Conservation (phyloP, 2,797 vertebrate species). For the Zenarchopterus dispar region DNA sequence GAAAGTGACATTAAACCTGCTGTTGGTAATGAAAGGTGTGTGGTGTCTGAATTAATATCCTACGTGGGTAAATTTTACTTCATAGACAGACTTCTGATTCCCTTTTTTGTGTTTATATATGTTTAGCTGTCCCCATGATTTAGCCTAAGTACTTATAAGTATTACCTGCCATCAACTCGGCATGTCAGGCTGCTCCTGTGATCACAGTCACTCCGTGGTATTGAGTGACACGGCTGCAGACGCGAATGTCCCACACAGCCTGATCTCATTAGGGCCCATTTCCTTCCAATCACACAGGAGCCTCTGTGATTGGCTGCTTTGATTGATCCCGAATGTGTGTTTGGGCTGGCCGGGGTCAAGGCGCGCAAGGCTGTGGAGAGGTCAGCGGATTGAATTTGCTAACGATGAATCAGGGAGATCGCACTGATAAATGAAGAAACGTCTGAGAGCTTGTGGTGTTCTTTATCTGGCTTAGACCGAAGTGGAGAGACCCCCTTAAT, state of each 20-base stretch:
- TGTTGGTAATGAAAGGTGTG: no score
- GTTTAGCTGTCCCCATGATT: conserved; percentile 31
- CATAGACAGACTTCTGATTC: conserved; percentile 50
- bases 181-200: conserved; percentile 40
- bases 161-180: conserved; percentile 61
- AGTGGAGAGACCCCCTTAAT: neutral
- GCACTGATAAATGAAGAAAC: conserved; percentile 25
- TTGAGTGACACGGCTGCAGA: conserved; percentile 68
- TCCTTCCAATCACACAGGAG: conserved; percentile 72
- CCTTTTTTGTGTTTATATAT: conserved; percentile 43
- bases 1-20: neutral
- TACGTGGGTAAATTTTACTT: conserved; percentile 11
- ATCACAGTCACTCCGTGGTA: conserved; percentile 63
- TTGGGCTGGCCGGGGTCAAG: conserved; percentile 37
- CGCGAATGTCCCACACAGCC: conserved; percentile 69
- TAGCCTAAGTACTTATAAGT: conserved; percentile 41
- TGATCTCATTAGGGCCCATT: conserved; percentile 79
- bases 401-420: conserved; percentile 37
- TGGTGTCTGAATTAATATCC: no score
- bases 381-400: conserved; percentile 50
- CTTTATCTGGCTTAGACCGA: conserved; percentile 18
- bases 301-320: conserved; percentile 73
- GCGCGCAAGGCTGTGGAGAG: conserved; percentile 34
- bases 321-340: conserved; percentile 66
- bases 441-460: conserved; percentile 22